A percentile compares a stretch with the other conserved stretches of the same genome.
Evolutionary conservation across 1,140 invertebrate genomes (phyloP).

Genomic region (Vollenhovia emeryi): DNA sequence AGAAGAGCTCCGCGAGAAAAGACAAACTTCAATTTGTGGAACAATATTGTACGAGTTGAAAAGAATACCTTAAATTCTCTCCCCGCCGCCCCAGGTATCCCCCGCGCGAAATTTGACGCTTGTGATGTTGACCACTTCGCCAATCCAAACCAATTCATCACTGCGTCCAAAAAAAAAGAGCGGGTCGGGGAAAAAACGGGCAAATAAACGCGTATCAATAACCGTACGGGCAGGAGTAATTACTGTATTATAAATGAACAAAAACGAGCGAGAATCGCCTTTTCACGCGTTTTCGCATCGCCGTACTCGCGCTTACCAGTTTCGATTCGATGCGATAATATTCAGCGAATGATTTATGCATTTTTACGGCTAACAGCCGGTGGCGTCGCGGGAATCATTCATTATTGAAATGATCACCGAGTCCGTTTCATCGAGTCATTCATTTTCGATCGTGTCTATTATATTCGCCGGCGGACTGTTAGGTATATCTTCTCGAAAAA

Average conservation of each 20-base stretch:
- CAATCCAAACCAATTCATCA: constrained; percentile 2
- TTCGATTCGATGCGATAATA: constrained; percentile 18
- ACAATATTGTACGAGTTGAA: neutral
- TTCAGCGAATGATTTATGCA: neutral
- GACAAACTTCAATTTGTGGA: neutral
- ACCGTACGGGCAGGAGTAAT: neutral
- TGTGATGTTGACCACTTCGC: neutral
- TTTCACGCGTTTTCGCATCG: neutral
- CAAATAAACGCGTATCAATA: constrained; percentile 23
- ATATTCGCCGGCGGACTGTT: neutral
- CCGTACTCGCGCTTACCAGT: neutral
- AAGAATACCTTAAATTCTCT: neutral
- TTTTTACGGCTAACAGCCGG: neutral
- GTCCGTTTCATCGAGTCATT: neutral
- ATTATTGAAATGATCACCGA: constrained; percentile 22
- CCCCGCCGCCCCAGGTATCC: neutral
- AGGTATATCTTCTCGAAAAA: neutral
- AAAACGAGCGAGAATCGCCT: neutral
- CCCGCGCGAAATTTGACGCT: neutral
- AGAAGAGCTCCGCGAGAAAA: neutral
- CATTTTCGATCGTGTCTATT: neutral
- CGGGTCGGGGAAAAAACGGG: neutral
- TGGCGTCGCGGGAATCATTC: neutral
- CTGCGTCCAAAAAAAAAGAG: neutral
- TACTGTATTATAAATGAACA: neutral